Base-by-base conservation (phyloP, 1,140 invertebrate species). In the Tetraneura akinire region DNA sequence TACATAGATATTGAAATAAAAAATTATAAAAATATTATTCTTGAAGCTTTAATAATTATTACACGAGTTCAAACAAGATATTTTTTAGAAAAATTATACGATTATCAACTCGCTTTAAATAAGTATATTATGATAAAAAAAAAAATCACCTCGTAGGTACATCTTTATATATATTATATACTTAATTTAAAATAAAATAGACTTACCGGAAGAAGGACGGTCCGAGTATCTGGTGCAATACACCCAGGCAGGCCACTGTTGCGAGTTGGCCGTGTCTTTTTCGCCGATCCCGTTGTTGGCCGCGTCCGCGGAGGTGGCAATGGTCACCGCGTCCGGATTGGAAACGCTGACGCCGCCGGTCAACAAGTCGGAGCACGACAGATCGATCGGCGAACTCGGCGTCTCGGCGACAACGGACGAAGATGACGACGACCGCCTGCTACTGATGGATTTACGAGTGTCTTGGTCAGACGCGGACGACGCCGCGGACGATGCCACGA, bases 181-280 rank as follows among this genome's bases (percentile, higher is more conserved):
- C 13, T 14, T 4, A 18, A 51, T 18, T 14, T 49, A 49, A 49
- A 49, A 49, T 13, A 49, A 8, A n/a, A n/a, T n/a, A 14, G 23
- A 66, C 81, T 81, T 74, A 96, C 94, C 94, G 86, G 94, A 93
- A 83, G 95, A 97, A 2, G 96, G 96, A 86, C 96, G 87, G 87
- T 98, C 96, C 76, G 95, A 97, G 86, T 98, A 98, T 84, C 96
- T 88, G 6, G 96, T 98, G 88, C 96, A 98, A 85, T 91, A 94
- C 57, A 95, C 93, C 95, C 95, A 96, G 1, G 94, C 92, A 1
- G 93, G 93, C 89, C 91, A 93, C 2, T 90, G 85, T 80, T 82
- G 68, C 29, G 76, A 49, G n/a, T 45, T 57, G n/a, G 14, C 14
- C 4, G 47, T n/a, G n/a, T 23, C 53, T 13, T 23, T 32, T 16